These are phyloP conservation scores for Ramphastos sulfuratus DNA, from an alignment of 2,113 vertebrate species.

Conservation along the genomic window DNA sequence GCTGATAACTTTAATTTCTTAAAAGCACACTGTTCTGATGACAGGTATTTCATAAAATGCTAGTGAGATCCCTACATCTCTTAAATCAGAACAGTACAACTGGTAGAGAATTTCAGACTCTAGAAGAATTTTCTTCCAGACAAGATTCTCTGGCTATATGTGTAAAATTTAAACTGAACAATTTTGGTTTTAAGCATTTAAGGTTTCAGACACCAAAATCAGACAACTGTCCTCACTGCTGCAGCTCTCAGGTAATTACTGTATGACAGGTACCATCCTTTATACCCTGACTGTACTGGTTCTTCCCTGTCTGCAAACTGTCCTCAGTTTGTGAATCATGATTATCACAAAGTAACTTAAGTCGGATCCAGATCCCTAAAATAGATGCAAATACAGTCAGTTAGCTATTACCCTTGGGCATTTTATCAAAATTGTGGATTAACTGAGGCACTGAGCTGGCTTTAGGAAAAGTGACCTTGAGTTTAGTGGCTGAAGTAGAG, in stretches of 20 bases:
- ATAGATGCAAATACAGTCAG: conserved; percentile 32
- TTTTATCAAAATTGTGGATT: conserved; percentile 52
- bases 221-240: fast-evolving
- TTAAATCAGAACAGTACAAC: background rate
- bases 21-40: background rate
- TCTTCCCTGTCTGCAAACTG: background rate
- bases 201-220: background rate
- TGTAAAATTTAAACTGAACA: background rate
- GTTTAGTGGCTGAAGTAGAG: background rate
- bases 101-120: background rate
- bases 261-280: background rate
- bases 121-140: background rate
- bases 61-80: background rate
- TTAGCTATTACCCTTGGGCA: background rate
- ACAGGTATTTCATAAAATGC: background rate
- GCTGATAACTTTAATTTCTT: background rate
- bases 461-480: conserved; percentile 36
- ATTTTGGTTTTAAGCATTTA: background rate
- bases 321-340: background rate
- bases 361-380: conserved; percentile 48
- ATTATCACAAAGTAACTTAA: conserved; percentile 30
- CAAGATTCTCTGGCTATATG: background rate
- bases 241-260: background rate
- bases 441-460: conserved; percentile 12
- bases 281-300: background rate